phyloP scores from a whole-genome alignment of 1,140 invertebrate species.

The Centruroides sculpturatus region DNA sequence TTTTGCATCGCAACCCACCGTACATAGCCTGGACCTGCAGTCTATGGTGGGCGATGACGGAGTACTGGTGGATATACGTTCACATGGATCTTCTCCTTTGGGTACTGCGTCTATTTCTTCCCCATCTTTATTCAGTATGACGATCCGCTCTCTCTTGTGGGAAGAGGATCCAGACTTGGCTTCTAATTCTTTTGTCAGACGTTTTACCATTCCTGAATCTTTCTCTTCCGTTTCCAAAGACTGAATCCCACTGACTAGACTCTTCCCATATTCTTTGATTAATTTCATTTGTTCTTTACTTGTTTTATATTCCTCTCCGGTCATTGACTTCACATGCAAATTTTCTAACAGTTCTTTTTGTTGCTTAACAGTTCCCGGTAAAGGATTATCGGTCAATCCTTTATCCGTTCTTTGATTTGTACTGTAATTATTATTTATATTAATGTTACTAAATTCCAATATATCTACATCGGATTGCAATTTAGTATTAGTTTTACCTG shows the following conservation, averaged over 20 bases:
- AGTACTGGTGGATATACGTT: neutral
- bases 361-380: slow-evolving; percentile 38
- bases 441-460: slow-evolving; percentile 7
- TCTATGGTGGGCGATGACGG: slow-evolving; percentile 6
- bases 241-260: slow-evolving; percentile 15
- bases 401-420: slow-evolving; percentile 4
- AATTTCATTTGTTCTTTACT: slow-evolving; percentile 3
- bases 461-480: slow-evolving; percentile 13
- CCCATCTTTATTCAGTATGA: neutral
- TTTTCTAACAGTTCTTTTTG: slow-evolving; percentile 43
- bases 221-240: slow-evolving; percentile 12
- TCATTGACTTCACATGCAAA: slow-evolving; percentile 21
- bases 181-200: slow-evolving; percentile 71
- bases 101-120: neutral
- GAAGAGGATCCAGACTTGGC: slow-evolving; percentile 43
- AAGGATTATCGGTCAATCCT: slow-evolving; percentile 9
- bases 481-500: slow-evolving; percentile 13
- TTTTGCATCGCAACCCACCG: slow-evolving; percentile 13
- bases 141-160: neutral
- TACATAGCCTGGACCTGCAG: slow-evolving; percentile 20
- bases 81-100: too few relatives aligned
- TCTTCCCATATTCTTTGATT: slow-evolving; percentile 3
- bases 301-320: slow-evolving; percentile 4
- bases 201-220: slow-evolving; percentile 51
- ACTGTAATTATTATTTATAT: neutral